Evolutionary conservation across 1,140 invertebrate species (phyloP).

Genomic region (Asbolus verrucosus): DNA sequence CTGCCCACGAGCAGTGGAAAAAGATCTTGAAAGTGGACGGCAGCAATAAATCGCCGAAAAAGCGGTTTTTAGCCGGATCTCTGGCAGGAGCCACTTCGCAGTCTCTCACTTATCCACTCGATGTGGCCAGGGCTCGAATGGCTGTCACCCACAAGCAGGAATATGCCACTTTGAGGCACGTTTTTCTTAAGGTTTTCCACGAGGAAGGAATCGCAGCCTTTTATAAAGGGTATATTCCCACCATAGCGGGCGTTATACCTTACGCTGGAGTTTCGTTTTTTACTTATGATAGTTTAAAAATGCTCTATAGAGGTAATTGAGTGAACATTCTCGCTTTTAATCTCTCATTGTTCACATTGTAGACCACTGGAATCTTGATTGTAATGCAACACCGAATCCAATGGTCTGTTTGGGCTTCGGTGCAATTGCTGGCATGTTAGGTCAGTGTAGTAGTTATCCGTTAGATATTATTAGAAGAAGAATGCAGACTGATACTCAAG

Average conservation of each 20-base stretch:
- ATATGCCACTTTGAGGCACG: conserved; percentile 73
- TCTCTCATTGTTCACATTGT: conserved; percentile 12
- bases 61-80: conserved; percentile 89
- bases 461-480: conserved; percentile 90
- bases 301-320: conserved; percentile 78
- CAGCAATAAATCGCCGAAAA: conserved; percentile 55
- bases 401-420: conserved; percentile 83
- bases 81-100: conserved; percentile 95
- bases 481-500: conserved; percentile 82
- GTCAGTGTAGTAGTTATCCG: conserved; percentile 97
- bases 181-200: conserved; percentile 85
- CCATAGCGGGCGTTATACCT: conserved; percentile 93
- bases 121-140: conserved; percentile 97
- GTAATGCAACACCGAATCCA: conserved; percentile 67
- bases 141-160: conserved; percentile 89
- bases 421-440: conserved; percentile 90
- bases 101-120: conserved; percentile 94
- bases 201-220: conserved; percentile 84
- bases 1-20: conserved; percentile 97
- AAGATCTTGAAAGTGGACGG: conserved; percentile 77
- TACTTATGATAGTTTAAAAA: conserved; percentile 95
- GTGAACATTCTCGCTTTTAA: conserved; percentile 7
- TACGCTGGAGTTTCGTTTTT: conserved; percentile 98
- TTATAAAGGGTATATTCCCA: conserved; percentile 91
- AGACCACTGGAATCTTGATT: conserved; percentile 59